Conservation (phyloP, 2,113 vertebrate species). For the Hippoglossus stenolepis region DNA sequence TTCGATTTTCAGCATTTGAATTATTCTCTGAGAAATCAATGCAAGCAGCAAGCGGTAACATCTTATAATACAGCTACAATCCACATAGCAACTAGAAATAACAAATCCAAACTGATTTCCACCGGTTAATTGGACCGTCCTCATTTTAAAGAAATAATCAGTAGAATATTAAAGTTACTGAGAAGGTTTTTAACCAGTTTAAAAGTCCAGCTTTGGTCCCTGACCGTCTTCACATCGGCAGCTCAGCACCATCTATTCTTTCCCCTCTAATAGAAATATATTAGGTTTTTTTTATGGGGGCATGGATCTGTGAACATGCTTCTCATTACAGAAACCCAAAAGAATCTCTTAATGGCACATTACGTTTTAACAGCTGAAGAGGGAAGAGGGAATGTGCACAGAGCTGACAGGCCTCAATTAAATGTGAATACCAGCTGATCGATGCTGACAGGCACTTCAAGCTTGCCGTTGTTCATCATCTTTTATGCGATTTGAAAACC, state of each 20-base stretch:
- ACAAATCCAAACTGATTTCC: too few relatives aligned
- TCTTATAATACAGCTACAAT: too few relatives aligned
- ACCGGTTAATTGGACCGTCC: not conserved
- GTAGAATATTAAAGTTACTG: not conserved
- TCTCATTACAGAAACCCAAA: conserved; percentile 51
- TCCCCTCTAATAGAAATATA: conserved; percentile 41
- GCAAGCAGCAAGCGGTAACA: too few relatives aligned
- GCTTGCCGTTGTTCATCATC: conserved; percentile 65
- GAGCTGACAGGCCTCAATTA: conserved; percentile 71
- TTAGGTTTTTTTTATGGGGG: conserved; percentile 33
- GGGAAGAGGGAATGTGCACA: conserved; percentile 46
- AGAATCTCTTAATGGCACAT: conserved; percentile 64
- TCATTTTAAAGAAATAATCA: conserved; percentile 4
- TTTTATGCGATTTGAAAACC: conserved; percentile 59
- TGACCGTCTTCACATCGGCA: conserved; percentile 22
- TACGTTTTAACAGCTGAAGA: conserved; percentile 49
- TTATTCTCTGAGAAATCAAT: too few relatives aligned
- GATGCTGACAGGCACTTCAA: conserved; percentile 64
- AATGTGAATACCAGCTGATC: conserved; percentile 67
- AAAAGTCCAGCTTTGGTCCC: not conserved
- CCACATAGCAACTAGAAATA: too few relatives aligned
- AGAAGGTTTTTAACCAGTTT: conserved; percentile 22
- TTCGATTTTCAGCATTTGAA: too few relatives aligned
- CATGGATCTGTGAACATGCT: conserved; percentile 56
- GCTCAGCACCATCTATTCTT: conserved; percentile 18